These are phyloP conservation scores for Calameuta pallipes DNA, from an alignment of 2,888 invertebrate species.

Conservation along the genomic window DNA sequence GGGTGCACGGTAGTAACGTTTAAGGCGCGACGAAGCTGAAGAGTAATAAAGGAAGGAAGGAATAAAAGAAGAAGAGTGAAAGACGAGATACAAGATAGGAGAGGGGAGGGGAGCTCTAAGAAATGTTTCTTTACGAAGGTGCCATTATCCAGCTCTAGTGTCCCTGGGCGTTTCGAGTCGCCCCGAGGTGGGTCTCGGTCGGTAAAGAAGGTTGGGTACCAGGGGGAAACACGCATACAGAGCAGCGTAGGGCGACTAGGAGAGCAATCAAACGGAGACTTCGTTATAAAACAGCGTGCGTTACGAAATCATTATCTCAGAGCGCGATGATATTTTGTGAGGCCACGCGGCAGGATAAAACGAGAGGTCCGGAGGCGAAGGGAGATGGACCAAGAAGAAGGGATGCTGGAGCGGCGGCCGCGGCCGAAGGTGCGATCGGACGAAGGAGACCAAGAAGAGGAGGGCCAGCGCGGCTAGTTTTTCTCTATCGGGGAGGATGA, in stretches of 20 bases:
- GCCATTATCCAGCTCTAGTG: neutral
- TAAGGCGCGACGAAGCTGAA: neutral
- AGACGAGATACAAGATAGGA: neutral
- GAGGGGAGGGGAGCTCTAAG: neutral
- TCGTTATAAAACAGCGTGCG: conserved; percentile 1
- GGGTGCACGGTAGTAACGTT: neutral
- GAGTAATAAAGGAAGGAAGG: neutral
- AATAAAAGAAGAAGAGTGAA: neutral
- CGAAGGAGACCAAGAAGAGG: conserved; percentile 5
- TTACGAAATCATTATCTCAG: conserved; percentile 4
- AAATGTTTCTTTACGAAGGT: neutral
- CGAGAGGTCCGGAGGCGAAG: neutral
- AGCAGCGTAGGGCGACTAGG: neutral
- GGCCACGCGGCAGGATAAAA: neutral
- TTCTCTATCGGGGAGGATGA: conserved; percentile 62
- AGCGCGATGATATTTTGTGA: neutral
- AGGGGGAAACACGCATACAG: neutral
- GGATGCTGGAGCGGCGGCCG: conserved; percentile 4
- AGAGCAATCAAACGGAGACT: neutral
- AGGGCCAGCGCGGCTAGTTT: conserved; percentile 58
- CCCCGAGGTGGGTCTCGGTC: too few relatives aligned
- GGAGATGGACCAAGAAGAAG: conserved; percentile 1
- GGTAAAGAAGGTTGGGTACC: neutral
- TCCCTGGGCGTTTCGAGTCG: neutral
- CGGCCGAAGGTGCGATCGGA: conserved; percentile 42